These are phyloP conservation scores for Pygoscelis adeliae DNA, from an alignment of 2,113 vertebrate species.

Conservation along the genomic window DNA sequence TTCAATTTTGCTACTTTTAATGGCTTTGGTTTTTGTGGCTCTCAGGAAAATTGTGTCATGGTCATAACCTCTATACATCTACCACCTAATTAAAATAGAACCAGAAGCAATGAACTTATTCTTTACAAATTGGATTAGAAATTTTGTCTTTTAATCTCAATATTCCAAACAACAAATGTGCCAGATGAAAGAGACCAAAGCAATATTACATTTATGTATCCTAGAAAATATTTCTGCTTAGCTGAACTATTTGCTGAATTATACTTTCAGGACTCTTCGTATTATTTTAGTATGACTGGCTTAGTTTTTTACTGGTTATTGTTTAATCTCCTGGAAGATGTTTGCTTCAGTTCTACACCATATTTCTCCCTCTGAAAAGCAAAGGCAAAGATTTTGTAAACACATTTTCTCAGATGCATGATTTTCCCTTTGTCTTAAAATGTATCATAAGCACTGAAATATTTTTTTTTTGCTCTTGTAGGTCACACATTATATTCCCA, in stretches of 20 bases:
- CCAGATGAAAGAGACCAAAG: not conserved
- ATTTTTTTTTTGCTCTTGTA: not conserved
- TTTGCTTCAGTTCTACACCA: not conserved
- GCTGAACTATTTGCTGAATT: not conserved
- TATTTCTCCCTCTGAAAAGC: not conserved
- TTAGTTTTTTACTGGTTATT: not conserved
- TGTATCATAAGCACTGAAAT: not conserved
- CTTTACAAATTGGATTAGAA: conserved; percentile 30
- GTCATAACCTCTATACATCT: not conserved
- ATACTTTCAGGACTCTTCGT: not conserved
- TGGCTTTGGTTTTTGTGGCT: conserved; percentile 12
- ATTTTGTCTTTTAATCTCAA: not conserved
- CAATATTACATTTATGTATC: not conserved
- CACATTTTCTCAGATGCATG: not conserved
- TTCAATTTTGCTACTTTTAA: conserved; percentile 1
- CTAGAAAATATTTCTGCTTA: not conserved
- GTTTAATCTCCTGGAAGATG: not conserved
- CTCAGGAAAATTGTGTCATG: not conserved
- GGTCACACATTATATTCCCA: not conserved
- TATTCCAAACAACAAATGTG: not conserved
- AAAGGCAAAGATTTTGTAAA: not conserved
- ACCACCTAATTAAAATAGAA: conserved; percentile 36
- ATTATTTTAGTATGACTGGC: not conserved
- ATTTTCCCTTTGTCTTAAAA: not conserved
- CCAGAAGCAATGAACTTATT: not conserved